Evolutionary conservation across 2,888 invertebrate genomes (phyloP).

Genomic region (Helleia helle): DNA sequence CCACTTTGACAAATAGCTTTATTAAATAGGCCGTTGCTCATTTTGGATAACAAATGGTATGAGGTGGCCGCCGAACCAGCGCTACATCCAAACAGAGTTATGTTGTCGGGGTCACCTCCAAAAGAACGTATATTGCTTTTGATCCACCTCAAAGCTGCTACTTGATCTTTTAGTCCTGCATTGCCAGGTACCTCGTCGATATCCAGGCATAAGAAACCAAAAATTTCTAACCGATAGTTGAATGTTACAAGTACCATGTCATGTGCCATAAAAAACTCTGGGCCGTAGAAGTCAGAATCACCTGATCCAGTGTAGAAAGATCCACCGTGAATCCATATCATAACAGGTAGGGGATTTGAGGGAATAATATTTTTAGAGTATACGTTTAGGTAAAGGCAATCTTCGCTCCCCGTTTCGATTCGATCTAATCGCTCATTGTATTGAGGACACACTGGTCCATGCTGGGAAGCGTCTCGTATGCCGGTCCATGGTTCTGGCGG

Average conservation of each 20-base stretch:
- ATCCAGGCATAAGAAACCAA: constrained; percentile 62
- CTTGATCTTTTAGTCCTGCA: constrained; percentile 65
- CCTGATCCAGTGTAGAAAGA: constrained; percentile 67
- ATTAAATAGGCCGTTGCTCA: constrained; percentile 54
- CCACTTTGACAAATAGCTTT: constrained; percentile 70
- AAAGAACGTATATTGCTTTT: constrained; percentile 54
- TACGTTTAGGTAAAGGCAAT: constrained; percentile 81
- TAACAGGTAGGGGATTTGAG: constrained; percentile 38
- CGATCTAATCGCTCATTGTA: constrained; percentile 63
- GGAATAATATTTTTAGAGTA: constrained; percentile 58
- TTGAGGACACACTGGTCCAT: constrained; percentile 61
- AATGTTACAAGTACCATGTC: constrained; percentile 58
- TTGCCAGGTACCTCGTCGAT: constrained; percentile 62
- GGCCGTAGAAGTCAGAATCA: constrained; percentile 61
- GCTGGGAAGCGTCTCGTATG: constrained; percentile 44
- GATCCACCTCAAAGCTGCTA: constrained; percentile 63
- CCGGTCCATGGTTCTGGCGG: constrained; percentile 54
- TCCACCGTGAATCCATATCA: constrained; percentile 70
- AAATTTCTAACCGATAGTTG: constrained; percentile 63
- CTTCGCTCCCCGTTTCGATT: constrained; percentile 70
- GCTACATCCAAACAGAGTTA: constrained; percentile 65
- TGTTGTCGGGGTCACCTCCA: constrained; percentile 52
- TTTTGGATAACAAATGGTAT: constrained; percentile 51
- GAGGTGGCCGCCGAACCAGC: constrained; percentile 56
- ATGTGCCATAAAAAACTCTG: constrained; percentile 59